A percentile compares a stretch with the other conserved stretches of the same genome.
phyloP scores from a whole-genome alignment of 2,797 vertebrate species.

The Octomys mimax region DNA sequence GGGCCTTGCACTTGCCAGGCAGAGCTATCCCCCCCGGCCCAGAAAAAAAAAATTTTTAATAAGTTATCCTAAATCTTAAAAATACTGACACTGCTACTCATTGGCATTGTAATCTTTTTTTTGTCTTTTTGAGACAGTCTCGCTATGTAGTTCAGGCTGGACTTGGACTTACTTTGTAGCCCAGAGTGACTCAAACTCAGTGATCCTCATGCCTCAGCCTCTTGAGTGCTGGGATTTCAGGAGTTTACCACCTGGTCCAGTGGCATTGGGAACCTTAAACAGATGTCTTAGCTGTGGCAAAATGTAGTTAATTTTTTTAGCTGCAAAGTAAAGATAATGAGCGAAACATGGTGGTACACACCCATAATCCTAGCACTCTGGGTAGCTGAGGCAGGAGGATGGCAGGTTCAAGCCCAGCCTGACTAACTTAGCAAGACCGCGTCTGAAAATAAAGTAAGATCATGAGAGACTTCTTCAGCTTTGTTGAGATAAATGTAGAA shows the following conservation, averaged over 20 bases:
- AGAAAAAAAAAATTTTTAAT: not conserved
- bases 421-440: not conserved
- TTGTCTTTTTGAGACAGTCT: not conserved
- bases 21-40: too few species aligned
- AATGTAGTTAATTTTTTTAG: not conserved
- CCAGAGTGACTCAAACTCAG: not conserved
- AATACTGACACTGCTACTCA: not conserved
- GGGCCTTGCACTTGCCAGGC: too few species aligned
- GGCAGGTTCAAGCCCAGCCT: not conserved
- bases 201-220: too few species aligned
- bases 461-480: not conserved
- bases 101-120: not conserved
- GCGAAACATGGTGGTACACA: not conserved
- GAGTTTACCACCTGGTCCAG: too few species aligned
- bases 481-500: conserved; percentile 17
- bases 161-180: too few species aligned
- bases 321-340: not conserved
- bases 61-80: not conserved
- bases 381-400: not conserved
- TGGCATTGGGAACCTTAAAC: not conserved
- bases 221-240: too few species aligned
- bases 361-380: not conserved
- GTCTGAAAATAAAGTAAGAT: not conserved
- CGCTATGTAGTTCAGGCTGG: not conserved
- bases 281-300: not conserved